Evolutionary conservation across 2,888 invertebrate genomes (phyloP).

Genomic region (Autographa gamma): DNA sequence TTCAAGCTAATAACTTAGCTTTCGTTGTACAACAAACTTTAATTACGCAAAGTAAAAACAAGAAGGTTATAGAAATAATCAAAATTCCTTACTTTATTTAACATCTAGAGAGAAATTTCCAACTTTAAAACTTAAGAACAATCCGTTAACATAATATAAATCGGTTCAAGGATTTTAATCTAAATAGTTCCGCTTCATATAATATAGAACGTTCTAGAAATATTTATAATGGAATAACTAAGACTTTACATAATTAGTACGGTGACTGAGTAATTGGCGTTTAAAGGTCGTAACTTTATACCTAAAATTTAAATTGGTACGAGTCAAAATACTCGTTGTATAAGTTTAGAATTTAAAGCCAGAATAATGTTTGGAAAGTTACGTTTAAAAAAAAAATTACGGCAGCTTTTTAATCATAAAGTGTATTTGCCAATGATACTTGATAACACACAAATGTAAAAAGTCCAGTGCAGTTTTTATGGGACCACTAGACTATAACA

Average conservation of each 20-base stretch:
- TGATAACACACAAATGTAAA: too few relatives aligned
- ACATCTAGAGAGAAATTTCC: constrained; percentile 32
- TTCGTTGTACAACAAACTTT: constrained; percentile 17
- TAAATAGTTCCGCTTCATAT: constrained; percentile 52
- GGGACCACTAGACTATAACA: too few relatives aligned
- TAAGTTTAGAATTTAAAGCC: too few relatives aligned
- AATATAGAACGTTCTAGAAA: constrained; percentile 30
- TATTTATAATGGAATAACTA: constrained; percentile 28
- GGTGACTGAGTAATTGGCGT: not conserved
- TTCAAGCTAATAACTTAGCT: constrained; percentile 18
- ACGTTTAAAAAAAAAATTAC: too few relatives aligned
- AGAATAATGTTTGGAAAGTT: too few relatives aligned
- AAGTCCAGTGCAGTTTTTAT: too few relatives aligned
- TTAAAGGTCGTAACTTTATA: too few relatives aligned
- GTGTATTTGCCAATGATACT: too few relatives aligned
- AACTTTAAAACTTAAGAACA: constrained; percentile 55
- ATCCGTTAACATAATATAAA: constrained; percentile 52
- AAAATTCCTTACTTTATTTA: constrained; percentile 52
- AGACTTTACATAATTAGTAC: not conserved
- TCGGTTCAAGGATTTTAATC: constrained; percentile 54
- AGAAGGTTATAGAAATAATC: constrained; percentile 39
- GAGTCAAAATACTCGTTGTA: too few relatives aligned
- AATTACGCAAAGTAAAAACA: constrained; percentile 45
- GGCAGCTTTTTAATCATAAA: too few relatives aligned
- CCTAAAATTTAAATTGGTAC: too few relatives aligned